Conservation (phyloP, 2,888 invertebrate genomes). For the Strigamia maritima region DNA sequence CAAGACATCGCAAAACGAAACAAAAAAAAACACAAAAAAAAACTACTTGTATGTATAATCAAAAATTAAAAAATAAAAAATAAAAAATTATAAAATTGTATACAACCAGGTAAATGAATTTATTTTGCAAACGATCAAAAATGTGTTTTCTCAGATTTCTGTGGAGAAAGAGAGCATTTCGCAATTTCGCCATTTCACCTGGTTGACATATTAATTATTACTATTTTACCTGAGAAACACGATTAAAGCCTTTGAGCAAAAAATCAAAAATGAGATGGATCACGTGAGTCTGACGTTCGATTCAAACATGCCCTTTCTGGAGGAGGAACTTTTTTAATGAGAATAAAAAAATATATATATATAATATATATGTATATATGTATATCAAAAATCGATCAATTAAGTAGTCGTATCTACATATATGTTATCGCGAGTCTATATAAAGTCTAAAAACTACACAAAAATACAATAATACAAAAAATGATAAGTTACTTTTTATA, state of each 20-base stretch:
- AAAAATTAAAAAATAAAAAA: neutral
- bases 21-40: neutral
- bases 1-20: neutral
- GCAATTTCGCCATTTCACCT: no score
- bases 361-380: no score
- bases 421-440: no score
- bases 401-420: no score
- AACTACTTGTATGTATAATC: no score
- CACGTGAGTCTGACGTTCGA: constrained; percentile 20
- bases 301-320: constrained; percentile 1
- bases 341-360: neutral
- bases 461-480: neutral
- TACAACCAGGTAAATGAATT: neutral
- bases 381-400: no score
- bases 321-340: neutral
- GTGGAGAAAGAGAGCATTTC: neutral
- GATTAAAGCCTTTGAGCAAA: constrained; percentile 37
- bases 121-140: neutral
- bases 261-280: constrained; percentile 36
- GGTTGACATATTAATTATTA: constrained; percentile 25
- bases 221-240: constrained; percentile 39
- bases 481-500: neutral
- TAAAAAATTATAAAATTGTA: neutral
- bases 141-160: constrained; percentile 12
- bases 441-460: neutral